Evolutionary conservation across 2,888 invertebrate genomes (phyloP).

Genomic region (Xylocampa areola): DNA sequence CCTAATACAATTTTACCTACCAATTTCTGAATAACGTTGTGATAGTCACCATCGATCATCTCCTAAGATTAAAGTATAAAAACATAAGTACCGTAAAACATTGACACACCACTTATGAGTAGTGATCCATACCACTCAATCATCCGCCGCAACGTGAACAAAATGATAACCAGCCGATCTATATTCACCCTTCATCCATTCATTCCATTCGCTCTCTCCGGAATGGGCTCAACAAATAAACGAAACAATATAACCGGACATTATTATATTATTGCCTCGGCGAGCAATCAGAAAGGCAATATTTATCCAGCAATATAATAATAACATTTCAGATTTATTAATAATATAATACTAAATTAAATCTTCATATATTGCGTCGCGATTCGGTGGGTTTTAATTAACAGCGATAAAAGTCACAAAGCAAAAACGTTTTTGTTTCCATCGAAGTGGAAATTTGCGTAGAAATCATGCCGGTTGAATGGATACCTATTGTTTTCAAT

Average conservation of each 20-base stretch:
- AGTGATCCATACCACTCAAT: constrained; percentile 25
- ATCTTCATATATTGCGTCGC: constrained; percentile 13
- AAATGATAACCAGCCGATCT: constrained; percentile 29
- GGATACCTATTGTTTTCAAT: constrained; percentile 41
- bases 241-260: constrained; percentile 27
- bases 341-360: constrained; percentile 36
- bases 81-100: background rate
- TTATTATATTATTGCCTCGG: constrained; percentile 32
- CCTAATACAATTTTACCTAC: no score
- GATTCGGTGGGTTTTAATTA: constrained; percentile 35
- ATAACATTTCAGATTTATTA: constrained; percentile 22
- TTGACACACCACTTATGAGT: constrained; percentile 14
- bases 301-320: constrained; percentile 23
- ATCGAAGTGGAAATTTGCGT: constrained; percentile 32
- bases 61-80: background rate
- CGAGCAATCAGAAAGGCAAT: constrained; percentile 20
- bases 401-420: constrained; percentile 39
- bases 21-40: background rate
- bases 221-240: constrained; percentile 21
- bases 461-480: constrained; percentile 35
- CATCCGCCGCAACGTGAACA: constrained; percentile 9
- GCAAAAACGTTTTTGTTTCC: constrained; percentile 25
- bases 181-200: constrained; percentile 14
- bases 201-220: background rate
- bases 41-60: background rate